These are phyloP conservation scores for Drosophila setosimentum DNA, from an alignment of 2,888 invertebrate species.

Conservation along the genomic window DNA sequence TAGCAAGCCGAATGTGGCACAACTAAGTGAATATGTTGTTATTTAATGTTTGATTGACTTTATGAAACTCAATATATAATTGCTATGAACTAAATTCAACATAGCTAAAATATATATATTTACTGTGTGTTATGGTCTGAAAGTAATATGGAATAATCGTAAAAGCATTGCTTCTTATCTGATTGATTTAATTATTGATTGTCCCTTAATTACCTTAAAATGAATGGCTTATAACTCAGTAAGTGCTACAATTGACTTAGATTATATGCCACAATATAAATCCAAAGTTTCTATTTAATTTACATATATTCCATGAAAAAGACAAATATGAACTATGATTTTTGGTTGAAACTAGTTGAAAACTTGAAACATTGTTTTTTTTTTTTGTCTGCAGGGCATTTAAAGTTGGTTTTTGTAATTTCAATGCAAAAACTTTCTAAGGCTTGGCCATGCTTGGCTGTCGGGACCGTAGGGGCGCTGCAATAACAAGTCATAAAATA, in stretches of 20 bases:
- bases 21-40: conserved; percentile 21
- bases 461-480: conserved; percentile 14
- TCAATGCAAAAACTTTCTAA: conserved; percentile 42
- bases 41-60: conserved; percentile 2
- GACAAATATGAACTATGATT: not conserved
- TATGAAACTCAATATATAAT: not conserved
- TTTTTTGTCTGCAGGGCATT: conserved; percentile 17
- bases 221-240: not conserved
- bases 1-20: conserved; percentile 15
- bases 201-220: not conserved
- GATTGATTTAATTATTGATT: not conserved
- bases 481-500: conserved; percentile 71
- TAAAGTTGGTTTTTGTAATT: conserved; percentile 51
- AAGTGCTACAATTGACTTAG: not conserved
- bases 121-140: not conserved
- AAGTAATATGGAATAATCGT: not conserved
- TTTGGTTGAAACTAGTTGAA: not conserved
- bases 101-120: not conserved
- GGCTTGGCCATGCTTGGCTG: not conserved
- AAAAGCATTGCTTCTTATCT: not conserved
- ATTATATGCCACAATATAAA: not conserved
- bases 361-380: not conserved
- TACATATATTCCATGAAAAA: not conserved
- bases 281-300: not conserved
- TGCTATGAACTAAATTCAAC: not conserved